Evolutionary conservation across 2,888 invertebrate genomes (phyloP).

Genomic region (Leucophenga montana): DNA sequence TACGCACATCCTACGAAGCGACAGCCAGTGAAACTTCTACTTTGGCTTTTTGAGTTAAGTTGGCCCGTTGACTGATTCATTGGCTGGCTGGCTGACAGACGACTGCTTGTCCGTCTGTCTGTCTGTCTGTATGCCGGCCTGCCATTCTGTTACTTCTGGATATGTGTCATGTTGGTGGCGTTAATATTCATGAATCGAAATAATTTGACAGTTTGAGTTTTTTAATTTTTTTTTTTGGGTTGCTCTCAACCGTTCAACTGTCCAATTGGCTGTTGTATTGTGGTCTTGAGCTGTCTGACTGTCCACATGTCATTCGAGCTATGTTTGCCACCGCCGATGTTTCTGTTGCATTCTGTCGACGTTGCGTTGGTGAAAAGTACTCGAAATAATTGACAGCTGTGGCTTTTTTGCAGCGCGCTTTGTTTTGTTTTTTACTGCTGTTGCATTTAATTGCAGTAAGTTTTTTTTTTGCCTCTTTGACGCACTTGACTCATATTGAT

Average conservation of each 20-base stretch:
- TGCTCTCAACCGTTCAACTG: slow-evolving; percentile 6
- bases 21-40: slow-evolving; percentile 14
- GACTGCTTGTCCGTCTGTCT: neutral
- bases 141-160: slow-evolving; percentile 7
- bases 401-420: slow-evolving; percentile 50
- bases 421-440: neutral
- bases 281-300: slow-evolving; percentile 44
- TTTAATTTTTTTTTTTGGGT: slow-evolving; percentile 5
- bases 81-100: slow-evolving; percentile 12
- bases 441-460: slow-evolving; percentile 58
- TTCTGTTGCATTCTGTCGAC: slow-evolving; percentile 28
- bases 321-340: too few relatives aligned
- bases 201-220: slow-evolving; percentile 63
- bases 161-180: slow-evolving; percentile 53
- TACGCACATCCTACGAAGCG: slow-evolving; percentile 46
- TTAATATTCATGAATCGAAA: slow-evolving; percentile 67
- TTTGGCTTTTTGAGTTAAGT: neutral
- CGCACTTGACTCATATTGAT: too few relatives aligned
- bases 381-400: slow-evolving; percentile 68
- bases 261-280: neutral
- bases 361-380: slow-evolving; percentile 69
- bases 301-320: too few relatives aligned
- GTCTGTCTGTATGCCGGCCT: neutral
- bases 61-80: slow-evolving; percentile 6
- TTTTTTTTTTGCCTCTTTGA: slow-evolving; percentile 13